A percentile compares a stretch with the other conserved stretches of the same genome.
Evolutionary conservation across 2,113 vertebrate species (phyloP).

Genomic region (Ascaphus truei): DNA sequence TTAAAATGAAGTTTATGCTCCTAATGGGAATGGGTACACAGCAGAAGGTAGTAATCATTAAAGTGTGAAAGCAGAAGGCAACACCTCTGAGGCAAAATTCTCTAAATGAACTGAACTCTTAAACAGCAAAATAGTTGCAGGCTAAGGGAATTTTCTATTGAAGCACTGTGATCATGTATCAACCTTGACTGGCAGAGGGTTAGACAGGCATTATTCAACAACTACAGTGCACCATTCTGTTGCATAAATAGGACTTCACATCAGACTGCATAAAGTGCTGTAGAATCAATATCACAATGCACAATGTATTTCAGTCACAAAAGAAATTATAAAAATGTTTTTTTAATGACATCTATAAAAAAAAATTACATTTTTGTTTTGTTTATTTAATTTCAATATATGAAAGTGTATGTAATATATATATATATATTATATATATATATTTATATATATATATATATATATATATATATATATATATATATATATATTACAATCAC

Average conservation of each 20-base stretch:
- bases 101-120: conserved; percentile 49
- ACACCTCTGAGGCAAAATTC: conserved; percentile 43
- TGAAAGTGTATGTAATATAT: background rate
- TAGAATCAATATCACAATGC: conserved; percentile 5
- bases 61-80: conserved; percentile 44
- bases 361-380: background rate
- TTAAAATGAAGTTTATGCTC: conserved; percentile 35
- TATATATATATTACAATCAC: no score
- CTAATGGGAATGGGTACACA: conserved; percentile 45
- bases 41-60: conserved; percentile 44
- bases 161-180: conserved; percentile 39
- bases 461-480: no score
- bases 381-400: background rate
- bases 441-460: no score
- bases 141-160: conserved; percentile 46
- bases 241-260: background rate
- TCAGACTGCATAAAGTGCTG: background rate
- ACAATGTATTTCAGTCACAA: background rate
- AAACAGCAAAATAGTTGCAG: conserved; percentile 38
- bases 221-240: background rate
- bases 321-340: background rate
- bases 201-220: conserved; percentile 37
- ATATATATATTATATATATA: no score
- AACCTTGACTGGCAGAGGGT: conserved; percentile 47
- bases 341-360: background rate